Conservation (phyloP, 92 coral and sea anemone species). For the Siderastrea siderea region DNA sequence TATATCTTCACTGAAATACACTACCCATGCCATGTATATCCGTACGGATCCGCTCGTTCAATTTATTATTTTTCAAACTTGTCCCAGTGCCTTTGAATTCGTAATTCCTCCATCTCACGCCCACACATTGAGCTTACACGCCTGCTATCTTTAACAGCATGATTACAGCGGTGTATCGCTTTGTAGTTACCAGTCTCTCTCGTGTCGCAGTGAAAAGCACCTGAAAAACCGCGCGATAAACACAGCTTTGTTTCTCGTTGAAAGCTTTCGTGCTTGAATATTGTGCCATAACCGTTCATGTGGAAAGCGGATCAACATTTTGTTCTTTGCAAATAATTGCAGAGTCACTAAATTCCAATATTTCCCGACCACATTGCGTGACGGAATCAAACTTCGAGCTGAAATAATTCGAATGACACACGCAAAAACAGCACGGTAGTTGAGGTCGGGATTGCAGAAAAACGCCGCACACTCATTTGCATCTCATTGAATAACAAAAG, state of each 20-base stretch:
- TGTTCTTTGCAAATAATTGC: background rate
- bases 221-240: background rate
- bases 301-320: conserved; percentile 23
- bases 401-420: background rate
- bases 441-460: too few species aligned
- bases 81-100: too few species aligned
- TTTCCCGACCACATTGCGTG: background rate
- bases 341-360: conserved; percentile 6
- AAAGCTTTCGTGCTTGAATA: background rate
- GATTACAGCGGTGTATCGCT: background rate
- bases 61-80: too few species aligned
- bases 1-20: too few species aligned
- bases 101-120: too few species aligned
- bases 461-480: too few species aligned
- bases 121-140: too few species aligned
- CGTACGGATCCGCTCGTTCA: too few species aligned
- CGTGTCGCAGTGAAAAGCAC: background rate
- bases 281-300: background rate
- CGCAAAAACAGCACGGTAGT: background rate
- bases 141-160: background rate
- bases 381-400: background rate
- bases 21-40: too few species aligned
- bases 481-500: too few species aligned
- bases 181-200: conserved; percentile 4
- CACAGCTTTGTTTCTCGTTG: background rate